Conservation (phyloP, 2,888 invertebrate species). For the Conops quadrifasciatus region DNA sequence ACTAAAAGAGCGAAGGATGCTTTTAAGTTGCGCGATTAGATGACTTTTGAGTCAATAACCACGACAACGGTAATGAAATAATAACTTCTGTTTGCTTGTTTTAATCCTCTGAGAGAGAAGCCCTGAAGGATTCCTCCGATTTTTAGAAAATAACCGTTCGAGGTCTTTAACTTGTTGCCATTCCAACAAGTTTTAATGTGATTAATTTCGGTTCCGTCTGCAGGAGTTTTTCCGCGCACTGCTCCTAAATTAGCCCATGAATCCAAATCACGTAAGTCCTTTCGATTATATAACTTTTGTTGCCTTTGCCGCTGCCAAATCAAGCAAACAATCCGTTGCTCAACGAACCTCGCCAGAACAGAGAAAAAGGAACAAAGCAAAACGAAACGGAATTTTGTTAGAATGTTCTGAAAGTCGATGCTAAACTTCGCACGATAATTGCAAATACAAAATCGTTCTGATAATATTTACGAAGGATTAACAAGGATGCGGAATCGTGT, state of each 20-base stretch:
- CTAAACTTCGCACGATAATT: constrained; percentile 27
- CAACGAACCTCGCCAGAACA: background rate
- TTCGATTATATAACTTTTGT: background rate
- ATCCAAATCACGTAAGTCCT: too few species aligned
- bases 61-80: too few species aligned
- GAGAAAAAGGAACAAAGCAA: background rate
- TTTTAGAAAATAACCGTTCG: background rate
- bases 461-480: constrained; percentile 29
- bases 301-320: background rate
- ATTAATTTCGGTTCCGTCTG: background rate
- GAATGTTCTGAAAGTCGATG: constrained; percentile 1
- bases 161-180: background rate
- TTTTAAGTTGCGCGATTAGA: too few species aligned
- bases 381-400: constrained; percentile 1
- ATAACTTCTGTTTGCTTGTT: too few species aligned
- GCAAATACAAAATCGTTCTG: constrained; percentile 28
- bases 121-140: background rate
- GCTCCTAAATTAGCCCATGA: background rate
- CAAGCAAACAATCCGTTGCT: background rate
- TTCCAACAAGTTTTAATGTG: background rate
- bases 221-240: background rate
- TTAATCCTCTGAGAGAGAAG: too few species aligned
- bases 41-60: too few species aligned
- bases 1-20: too few species aligned
- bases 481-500: constrained; percentile 18